Base-by-base conservation (phyloP, 2,888 invertebrate species). In the Xylota sylvarum region DNA sequence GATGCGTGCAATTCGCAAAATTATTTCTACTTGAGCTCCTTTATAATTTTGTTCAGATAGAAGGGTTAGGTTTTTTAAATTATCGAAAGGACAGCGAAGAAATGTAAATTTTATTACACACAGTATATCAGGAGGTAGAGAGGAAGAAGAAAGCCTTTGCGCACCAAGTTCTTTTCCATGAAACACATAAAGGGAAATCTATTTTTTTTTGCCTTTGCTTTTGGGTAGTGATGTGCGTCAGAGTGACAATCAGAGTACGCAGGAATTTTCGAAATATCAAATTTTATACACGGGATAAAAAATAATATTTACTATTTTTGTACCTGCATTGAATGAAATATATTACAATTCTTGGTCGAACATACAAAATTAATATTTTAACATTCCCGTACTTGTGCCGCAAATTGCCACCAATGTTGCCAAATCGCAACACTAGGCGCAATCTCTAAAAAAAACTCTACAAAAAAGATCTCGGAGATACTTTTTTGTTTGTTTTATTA, bases 91-190 rank as follows among this genome's bases (percentile, higher is more conserved):
- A 70, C 19, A 69, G 73, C 46, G 64, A 72, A 69, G 55, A 74
- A 70, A 74, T 74, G 55, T 48, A 73, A 67, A 67, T 79, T 79
- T 74, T 46, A 67, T 56, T 73, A 73, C 73, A 69, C 73, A 74
- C 56, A 74, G 50, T n/a, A 40, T 43, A 64, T 60, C 30, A 79
- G 74, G 64, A 79, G 70, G 70, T 64, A 64, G 74, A 84, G 74
- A 79, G 67, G 82, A 82, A 73, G 83, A 83, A 77, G 77, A 83
- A 83, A 84, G 79, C 64, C 84, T 84, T 78, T 84, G 84, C 79
- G 79, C 84, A 79, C 74, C 79, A 64, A 79, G 73, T 84, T 79
- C 56, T 79, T 60, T 72, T 62, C 64, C 65, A 62, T 79, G 37
- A 58, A 73, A 69, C 85, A 62, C 64, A 79, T 70, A 80, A 72